These are phyloP conservation scores for Portunus trituberculatus DNA, from an alignment of 1,140 invertebrate species.

Conservation along the genomic window DNA sequence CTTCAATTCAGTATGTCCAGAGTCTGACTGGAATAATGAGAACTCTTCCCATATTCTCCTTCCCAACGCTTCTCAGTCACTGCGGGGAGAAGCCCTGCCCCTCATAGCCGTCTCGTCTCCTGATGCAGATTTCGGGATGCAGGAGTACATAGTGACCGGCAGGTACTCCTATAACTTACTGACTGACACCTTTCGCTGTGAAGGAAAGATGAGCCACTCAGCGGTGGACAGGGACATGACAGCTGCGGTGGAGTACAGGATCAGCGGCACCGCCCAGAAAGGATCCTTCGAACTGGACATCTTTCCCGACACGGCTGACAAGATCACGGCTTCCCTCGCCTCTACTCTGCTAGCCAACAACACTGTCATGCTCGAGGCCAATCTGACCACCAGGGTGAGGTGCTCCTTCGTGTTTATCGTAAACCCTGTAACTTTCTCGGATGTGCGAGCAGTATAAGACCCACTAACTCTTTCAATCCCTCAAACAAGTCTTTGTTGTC, in stretches of 20 bases:
- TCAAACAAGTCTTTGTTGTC: no score
- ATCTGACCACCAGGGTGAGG: constrained; percentile 41
- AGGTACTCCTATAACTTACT: background rate
- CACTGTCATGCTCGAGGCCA: constrained; percentile 52
- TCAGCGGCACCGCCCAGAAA: background rate
- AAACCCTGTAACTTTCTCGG: no score
- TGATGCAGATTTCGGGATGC: background rate
- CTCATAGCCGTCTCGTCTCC: no score
- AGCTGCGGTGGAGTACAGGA: constrained; percentile 7
- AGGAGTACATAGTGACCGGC: background rate
- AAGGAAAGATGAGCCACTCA: constrained; percentile 40
- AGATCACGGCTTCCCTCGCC: constrained; percentile 35
- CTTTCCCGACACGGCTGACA: constrained; percentile 50
- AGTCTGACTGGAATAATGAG: background rate
- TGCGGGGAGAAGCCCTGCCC: background rate
- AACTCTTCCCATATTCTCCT: background rate
- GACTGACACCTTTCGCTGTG: constrained; percentile 1
- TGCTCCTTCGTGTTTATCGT: no score
- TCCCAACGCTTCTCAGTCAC: background rate
- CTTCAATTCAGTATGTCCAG: background rate
- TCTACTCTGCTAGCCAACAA: constrained; percentile 41
- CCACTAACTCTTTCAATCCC: no score
- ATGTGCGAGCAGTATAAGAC: no score
- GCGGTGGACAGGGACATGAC: background rate
- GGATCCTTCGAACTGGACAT: constrained; percentile 57